A percentile compares a stretch with the other conserved stretches of the same genome.
Evolutionary conservation across 1,140 invertebrate genomes (phyloP).

Genomic region (Drosophila teissieri): DNA sequence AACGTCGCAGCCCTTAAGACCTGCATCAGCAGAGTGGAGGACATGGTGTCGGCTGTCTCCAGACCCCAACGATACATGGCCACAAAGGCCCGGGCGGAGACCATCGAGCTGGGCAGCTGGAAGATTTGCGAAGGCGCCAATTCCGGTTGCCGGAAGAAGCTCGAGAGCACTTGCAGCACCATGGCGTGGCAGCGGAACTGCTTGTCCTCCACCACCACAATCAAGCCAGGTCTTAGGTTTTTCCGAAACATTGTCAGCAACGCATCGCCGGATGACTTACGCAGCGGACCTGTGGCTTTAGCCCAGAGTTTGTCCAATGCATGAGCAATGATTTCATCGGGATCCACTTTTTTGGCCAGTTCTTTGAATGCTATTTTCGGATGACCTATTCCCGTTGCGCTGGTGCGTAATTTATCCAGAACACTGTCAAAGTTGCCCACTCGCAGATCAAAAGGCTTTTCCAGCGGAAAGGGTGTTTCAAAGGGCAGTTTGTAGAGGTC

Average conservation of each 20-base stretch:
- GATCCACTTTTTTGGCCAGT: neutral
- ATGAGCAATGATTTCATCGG: neutral
- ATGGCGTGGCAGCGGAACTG: neutral
- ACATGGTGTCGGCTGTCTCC: neutral
- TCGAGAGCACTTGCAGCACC: neutral
- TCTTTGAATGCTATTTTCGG: no score
- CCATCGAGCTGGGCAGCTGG: conserved; percentile 1
- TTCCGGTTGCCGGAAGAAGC: neutral
- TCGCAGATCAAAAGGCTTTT: neutral
- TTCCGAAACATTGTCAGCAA: neutral
- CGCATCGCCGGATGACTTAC: neutral
- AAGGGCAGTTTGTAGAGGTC: no score
- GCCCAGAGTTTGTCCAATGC: neutral
- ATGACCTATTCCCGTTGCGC: no score
- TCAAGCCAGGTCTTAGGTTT: neutral
- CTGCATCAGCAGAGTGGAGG: neutral
- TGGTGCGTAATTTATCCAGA: neutral
- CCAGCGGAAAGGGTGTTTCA: neutral
- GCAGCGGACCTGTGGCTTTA: neutral
- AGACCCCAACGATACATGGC: neutral
- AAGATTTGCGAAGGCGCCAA: neutral
- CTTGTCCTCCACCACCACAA: neutral
- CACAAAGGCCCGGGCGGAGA: neutral
- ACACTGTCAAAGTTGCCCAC: neutral
- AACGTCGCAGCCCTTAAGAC: neutral